A percentile compares a stretch with the other conserved stretches of the same genome.
phyloP scores from a whole-genome alignment of 2,888 invertebrate species.

The Acanthosepion lycidas region DNA sequence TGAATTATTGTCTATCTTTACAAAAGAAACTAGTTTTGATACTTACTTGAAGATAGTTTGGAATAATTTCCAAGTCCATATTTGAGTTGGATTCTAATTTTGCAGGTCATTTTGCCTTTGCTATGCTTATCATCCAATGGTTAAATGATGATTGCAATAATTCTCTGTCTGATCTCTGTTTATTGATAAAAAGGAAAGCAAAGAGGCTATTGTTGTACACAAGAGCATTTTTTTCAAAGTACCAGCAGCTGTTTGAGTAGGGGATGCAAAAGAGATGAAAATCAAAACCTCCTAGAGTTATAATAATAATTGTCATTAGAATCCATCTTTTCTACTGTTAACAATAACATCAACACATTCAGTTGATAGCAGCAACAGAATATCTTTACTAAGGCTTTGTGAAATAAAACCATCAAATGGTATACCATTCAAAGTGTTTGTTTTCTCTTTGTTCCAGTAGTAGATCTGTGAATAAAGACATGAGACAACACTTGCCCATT shows the following conservation, averaged over 20 bases:
- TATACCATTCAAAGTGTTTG: background rate
- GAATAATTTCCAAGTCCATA: too few relatives aligned
- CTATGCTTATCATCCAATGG: background rate
- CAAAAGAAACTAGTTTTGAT: too few relatives aligned
- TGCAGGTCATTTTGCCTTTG: background rate
- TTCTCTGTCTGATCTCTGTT: background rate
- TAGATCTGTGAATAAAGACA: background rate
- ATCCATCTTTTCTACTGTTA: background rate
- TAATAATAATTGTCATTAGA: background rate
- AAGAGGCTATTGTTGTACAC: background rate
- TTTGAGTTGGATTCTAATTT: too few relatives aligned
- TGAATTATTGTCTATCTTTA: too few relatives aligned
- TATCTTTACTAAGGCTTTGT: background rate
- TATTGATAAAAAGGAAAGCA: background rate
- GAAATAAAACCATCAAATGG: background rate
- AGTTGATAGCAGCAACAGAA: background rate
- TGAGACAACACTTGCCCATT: background rate
- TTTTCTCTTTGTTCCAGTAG: background rate
- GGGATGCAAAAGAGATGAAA: background rate
- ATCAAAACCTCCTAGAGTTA: background rate
- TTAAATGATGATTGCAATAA: background rate
- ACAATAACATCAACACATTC: background rate
- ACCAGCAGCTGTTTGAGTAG: background rate
- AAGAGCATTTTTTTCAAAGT: background rate
- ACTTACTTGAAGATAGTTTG: too few relatives aligned